These are phyloP conservation scores for Odocoileus hemionus DNA, from an alignment of 2,113 vertebrate genomes.

Conservation along the genomic window DNA sequence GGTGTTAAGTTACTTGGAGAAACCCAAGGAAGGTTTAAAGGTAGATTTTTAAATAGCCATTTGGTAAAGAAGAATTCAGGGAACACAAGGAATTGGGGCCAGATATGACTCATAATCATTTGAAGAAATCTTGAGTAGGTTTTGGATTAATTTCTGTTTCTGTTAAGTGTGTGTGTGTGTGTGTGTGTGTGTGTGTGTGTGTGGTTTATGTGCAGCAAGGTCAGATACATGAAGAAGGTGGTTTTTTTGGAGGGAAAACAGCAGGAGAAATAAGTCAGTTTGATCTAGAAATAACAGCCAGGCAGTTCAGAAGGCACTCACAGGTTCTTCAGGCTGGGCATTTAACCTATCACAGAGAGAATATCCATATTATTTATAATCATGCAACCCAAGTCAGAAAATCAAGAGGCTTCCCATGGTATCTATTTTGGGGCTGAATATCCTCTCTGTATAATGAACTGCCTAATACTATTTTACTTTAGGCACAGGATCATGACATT, in stretches of 20 bases:
- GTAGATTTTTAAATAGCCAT: not conserved
- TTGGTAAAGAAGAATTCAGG: not conserved
- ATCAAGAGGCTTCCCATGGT: not conserved
- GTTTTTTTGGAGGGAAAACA: not conserved
- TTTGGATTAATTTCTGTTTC: conserved; percentile 7
- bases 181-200: not conserved
- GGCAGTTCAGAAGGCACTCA: not conserved
- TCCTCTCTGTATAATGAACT: not conserved
- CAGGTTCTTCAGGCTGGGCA: not conserved
- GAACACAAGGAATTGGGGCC: not conserved
- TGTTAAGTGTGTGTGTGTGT: not conserved
- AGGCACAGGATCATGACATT: not conserved
- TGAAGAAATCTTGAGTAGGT: not conserved
- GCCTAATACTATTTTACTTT: not conserved
- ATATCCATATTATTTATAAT: not conserved
- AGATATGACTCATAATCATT: conserved; percentile 2
- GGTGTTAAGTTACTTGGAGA: not conserved
- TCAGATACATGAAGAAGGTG: not conserved
- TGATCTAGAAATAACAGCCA: not conserved
- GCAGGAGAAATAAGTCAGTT: not conserved
- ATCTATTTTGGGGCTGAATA: not conserved
- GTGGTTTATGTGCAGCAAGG: not conserved
- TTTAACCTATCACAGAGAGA: not conserved
- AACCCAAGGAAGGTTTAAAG: not conserved
- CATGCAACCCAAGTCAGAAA: not conserved